Evolutionary conservation across 2,113 vertebrate genomes (phyloP).

Genomic region (Pyrgilauda ruficollis): DNA sequence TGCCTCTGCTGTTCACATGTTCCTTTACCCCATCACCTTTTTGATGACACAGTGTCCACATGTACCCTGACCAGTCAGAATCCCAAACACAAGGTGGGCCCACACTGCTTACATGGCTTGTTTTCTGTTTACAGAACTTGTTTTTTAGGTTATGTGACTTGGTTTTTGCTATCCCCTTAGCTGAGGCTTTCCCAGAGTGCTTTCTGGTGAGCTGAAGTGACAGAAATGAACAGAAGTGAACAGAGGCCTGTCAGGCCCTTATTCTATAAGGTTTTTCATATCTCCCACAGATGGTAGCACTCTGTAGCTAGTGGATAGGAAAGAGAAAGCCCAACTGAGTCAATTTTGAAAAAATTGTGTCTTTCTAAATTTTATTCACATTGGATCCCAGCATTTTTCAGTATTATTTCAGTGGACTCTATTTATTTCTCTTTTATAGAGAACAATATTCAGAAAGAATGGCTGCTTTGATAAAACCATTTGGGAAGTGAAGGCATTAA

Average conservation of each 20-base stretch:
- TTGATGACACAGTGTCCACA: accelerated
- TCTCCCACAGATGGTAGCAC: no score
- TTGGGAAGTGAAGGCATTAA: neutral
- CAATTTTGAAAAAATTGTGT: neutral
- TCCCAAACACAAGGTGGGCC: neutral
- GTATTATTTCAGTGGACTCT: neutral
- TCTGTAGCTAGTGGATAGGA: neutral
- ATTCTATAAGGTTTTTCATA: neutral
- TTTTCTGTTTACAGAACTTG: neutral
- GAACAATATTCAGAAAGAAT: neutral
- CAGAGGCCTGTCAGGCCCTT: neutral
- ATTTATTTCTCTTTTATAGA: neutral
- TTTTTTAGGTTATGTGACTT: neutral
- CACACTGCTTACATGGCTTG: neutral
- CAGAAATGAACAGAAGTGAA: neutral
- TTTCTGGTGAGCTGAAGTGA: neutral
- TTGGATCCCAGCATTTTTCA: neutral
- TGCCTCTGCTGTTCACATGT: neutral
- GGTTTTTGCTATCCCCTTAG: neutral
- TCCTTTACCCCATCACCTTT: neutral
- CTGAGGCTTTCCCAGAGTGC: neutral
- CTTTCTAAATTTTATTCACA: neutral
- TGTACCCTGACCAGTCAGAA: neutral
- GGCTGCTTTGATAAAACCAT: neutral
- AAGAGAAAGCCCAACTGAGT: neutral